Base-by-base conservation (phyloP, 1,140 invertebrate genomes). In the Platorchestia sp. region DNA sequence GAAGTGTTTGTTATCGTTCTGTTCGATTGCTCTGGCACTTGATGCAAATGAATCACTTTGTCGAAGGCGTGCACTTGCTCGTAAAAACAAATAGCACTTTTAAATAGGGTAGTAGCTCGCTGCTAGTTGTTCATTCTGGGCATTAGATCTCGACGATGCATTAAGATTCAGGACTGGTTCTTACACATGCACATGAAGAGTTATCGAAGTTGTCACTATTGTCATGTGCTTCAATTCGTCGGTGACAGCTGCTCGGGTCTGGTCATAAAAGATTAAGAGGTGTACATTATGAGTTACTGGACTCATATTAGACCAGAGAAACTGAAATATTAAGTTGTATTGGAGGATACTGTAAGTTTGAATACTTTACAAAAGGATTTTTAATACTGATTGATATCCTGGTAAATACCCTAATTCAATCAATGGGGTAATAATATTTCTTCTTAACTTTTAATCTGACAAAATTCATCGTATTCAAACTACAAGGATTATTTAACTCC, bases 41-140 rank as follows among this genome's bases (percentile, higher is more conserved):
- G 42, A 89, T 89, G 41, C 41, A 89, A 89, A 89, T 89, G 87
- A 89, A 43, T 89, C 59, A 75, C 59, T 75, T 75, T 75, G 43
- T 22, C 5, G 87, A 89, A 89, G 87, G 87, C 87, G 87, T 89
- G n/a, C 27, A 22, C 42, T 89, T 89, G 43, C 41, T 41, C 87
- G 41, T 89, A 89, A 89, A 42, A 89, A 89, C 27, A 6, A 89
- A 89, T 89, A 3, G 87, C 59, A 36, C 59, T 89, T 3, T 41
- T 89, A 89, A 42, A 89, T 89, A 41, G 10, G 41, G 3, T 42
- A 89, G 7, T 89, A 42, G 87, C 87, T 44, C n/a, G 27, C 42
- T 41, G 42, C 42, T 41, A 27, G 59, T 27, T 75, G 59, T 36
- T 75, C 27, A 75, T 75, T 36, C 27, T 36, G 1, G 27, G 59